Percentiles rank a stretch among this genome's conserved stretches.
Conservation (phyloP, 2,888 invertebrate species). For the Eupithecia vulgata region DNA sequence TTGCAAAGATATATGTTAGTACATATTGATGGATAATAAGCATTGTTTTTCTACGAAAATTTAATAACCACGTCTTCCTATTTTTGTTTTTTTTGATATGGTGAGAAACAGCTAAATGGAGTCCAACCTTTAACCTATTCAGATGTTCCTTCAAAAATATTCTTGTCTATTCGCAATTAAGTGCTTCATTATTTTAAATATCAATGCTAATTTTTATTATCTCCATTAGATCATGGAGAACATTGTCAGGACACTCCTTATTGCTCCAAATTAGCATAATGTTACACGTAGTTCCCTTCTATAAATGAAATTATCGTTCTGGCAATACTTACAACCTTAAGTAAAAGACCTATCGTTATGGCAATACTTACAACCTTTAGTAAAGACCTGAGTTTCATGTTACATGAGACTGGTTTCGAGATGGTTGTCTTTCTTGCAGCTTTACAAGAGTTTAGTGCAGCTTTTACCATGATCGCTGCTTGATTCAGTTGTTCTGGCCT, state of each 20-base stretch:
- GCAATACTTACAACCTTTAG: background rate
- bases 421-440: background rate
- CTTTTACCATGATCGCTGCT: too few species aligned
- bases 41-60: too few species aligned
- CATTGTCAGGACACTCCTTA: background rate
- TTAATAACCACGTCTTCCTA: too few species aligned
- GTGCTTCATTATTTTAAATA: conserved; percentile 4
- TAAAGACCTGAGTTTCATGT: background rate
- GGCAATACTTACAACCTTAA: background rate
- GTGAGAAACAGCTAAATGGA: background rate
- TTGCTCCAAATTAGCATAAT: background rate
- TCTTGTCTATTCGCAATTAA: conserved; percentile 14
- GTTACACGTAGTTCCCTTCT: background rate
- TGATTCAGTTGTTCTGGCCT: too few species aligned
- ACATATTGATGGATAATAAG: too few species aligned
- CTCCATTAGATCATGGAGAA: conserved; percentile 14
- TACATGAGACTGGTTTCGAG: background rate
- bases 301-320: background rate
- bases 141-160: background rate
- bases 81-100: too few species aligned
- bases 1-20: too few species aligned
- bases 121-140: background rate
- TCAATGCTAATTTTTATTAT: conserved; percentile 19
- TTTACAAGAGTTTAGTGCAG: background rate
- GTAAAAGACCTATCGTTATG: background rate